Evolutionary conservation across 2,113 vertebrate species (phyloP).

Genomic region (Rhinopomastus cyanomelas): DNA sequence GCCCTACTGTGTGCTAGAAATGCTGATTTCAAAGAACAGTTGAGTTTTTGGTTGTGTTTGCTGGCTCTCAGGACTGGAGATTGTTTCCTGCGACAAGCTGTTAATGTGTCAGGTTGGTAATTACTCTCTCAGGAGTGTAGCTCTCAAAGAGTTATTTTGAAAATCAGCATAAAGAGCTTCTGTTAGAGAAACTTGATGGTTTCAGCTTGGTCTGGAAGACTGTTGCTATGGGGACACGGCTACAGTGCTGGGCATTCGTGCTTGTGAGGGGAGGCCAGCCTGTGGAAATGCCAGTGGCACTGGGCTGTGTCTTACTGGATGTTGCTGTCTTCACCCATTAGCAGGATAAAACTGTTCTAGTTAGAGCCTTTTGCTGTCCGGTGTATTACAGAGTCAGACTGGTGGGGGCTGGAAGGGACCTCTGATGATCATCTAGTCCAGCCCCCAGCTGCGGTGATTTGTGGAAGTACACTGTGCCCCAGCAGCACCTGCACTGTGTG

Average conservation of each 20-base stretch:
- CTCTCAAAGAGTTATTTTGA: constrained; percentile 19
- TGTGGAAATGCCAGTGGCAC: not conserved
- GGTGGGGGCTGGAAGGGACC: too few species aligned
- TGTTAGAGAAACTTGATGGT: constrained; percentile 1
- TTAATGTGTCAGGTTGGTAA: not conserved
- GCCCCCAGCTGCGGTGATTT: not conserved
- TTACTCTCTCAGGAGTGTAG: not conserved
- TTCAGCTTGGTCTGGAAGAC: constrained; percentile 13
- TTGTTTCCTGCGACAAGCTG: not conserved
- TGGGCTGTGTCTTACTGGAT: not conserved
- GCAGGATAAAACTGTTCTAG: not conserved
- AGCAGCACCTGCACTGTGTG: accelerated
- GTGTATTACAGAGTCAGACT: too few species aligned
- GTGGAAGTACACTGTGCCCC: not conserved
- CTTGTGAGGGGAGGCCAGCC: not conserved
- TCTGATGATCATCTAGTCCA: too few species aligned
- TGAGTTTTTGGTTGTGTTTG: not conserved
- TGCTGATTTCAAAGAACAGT: not conserved
- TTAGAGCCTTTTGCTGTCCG: not conserved
- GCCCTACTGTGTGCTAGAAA: not conserved
- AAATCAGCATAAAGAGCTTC: constrained; percentile 45
- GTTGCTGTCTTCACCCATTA: not conserved
- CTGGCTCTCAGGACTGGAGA: not conserved
- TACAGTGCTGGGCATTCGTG: not conserved
- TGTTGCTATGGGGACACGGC: constrained; percentile 33